These are phyloP conservation scores for Xenops minutus DNA, from an alignment of 2,797 vertebrate genomes.

Conservation along the genomic window DNA sequence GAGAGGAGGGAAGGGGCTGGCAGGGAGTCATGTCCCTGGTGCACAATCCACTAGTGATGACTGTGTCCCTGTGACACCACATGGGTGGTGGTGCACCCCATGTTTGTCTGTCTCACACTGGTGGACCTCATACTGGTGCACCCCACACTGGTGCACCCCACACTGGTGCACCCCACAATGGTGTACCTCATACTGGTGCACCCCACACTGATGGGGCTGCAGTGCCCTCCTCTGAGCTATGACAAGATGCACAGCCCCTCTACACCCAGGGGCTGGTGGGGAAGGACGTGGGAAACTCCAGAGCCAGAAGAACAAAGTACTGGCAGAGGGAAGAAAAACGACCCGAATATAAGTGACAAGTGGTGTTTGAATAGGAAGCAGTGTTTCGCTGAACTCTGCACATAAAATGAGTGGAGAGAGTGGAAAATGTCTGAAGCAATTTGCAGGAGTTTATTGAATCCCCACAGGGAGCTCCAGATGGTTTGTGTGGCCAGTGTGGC, in stretches of 20 bases:
- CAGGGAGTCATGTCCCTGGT: neutral
- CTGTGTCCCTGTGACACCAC: fast-evolving
- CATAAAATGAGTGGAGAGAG: conserved; percentile 26
- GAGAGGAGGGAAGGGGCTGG: neutral
- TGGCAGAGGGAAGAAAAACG: neutral
- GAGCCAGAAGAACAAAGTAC: neutral
- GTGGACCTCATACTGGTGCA: neutral
- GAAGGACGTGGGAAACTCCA: neutral
- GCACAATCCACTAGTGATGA: fast-evolving
- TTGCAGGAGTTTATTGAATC: conserved; percentile 36
- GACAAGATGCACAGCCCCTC: neutral
- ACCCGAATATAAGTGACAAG: conserved; percentile 32
- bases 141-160: neutral
- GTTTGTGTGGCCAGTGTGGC: neutral
- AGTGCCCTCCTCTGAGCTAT: neutral
- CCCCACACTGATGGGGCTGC: neutral
- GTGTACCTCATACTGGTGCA: neutral
- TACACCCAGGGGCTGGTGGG: fast-evolving
- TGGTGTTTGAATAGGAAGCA: neutral
- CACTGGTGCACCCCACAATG: fast-evolving
- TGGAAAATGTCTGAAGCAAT: conserved; percentile 35
- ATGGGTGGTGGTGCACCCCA: fast-evolving
- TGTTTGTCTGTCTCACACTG: neutral
- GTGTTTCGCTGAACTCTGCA: neutral
- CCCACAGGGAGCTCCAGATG: conserved; percentile 56